Base-by-base conservation (phyloP, 2,888 invertebrate genomes). In the Parascotia fuliginaria region DNA sequence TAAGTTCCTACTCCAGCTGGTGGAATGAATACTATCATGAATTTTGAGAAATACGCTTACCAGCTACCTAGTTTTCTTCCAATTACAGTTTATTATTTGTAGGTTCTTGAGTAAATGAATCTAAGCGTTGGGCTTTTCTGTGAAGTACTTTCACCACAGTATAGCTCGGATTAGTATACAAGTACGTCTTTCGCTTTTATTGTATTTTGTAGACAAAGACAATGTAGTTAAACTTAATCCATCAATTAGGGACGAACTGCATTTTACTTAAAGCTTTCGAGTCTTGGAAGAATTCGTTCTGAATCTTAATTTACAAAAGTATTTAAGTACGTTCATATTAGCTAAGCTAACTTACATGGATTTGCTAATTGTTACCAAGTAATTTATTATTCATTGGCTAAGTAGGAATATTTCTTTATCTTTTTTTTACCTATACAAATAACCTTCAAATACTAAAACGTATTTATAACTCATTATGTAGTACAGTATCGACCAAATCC, bases 101-200 rank as follows among this genome's bases (percentile, higher is more conserved):
- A 39, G 42, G 34, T 44, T 55, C 38, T 59, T 14, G 34, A 52
- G 46, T 51, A 47, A 59, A 59, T 52, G 37, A 40, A 47, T 47
- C 36, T 42, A 60, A 54, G 52, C 48, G 51, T 61, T n/a, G 55
- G 62, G 40, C 48, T 48, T 59, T 63, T 67, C 49, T 16, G 49
- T 42, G 42, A 67, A 64, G 60, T 61, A 62, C 54, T 65, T 62
- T 62, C 66, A 70, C 68, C 60, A 37, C 41, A 38, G 55, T 65
- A 63, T 65, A 55, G 60, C 50, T 52, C 27, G 51, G 61, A 70
- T 73, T 73, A 65, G 59, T 69, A 52, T 60, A n/a, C n/a, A n/a
- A n/a, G n/a, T 67, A 53, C 50, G 59, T 51, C 57, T 63, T 60
- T 51, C 49, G 53, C 51, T 70, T 70, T 70, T 63, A 68, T 65